Base-by-base conservation (phyloP, 2,888 invertebrate genomes). In the Rhyacophila evoluta region DNA sequence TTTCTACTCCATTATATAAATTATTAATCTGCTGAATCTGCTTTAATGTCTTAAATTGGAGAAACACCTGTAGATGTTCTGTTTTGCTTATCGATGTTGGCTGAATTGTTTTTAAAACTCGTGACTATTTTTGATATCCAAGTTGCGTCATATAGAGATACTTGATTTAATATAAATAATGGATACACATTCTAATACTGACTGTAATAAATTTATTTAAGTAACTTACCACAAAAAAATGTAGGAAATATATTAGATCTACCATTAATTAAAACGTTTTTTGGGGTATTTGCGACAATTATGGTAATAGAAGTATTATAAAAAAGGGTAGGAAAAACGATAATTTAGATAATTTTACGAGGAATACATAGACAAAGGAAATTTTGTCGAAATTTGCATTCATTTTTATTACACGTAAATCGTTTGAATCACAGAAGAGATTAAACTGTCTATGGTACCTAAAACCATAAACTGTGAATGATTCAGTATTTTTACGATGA, bases 191-290 rank as follows among this genome's bases (percentile, higher is more conserved):
- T 55, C 25, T 55, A 55, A 55, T 55, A 55, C 25, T 55, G 55
- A 55, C 55, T 55, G 55, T 55, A 8, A 8, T 55, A n/a, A n/a
- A 39, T 55, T 15, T 55, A 55, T 55, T 55, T 55, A 55, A 55
- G 55, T 55, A 55, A 25, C 55, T 55, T 55, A 55, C 55, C 55
- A 55, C 19, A 25, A 55, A 55, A 55, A 39, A 12, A 39, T 39
- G 39, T 39, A 39, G 3, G 33, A 5, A 33, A 8, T 33, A 33
- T 33, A 10, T 39, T 15, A 39, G 15, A 55, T 8, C 19, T 15
- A 15, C 25, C 19, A 41, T 15, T 5, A 10, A 55, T 25, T 25
- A 19, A 19, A 25, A 10, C 19, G 1, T 19, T 55, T 15, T 55
- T 19, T 2, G n/a, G 19, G 19, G 19, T 38, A n/a, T 12, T 38